phyloP scores from a whole-genome alignment of 2,797 vertebrate species.

The Artibeus jamaicensis region DNA sequence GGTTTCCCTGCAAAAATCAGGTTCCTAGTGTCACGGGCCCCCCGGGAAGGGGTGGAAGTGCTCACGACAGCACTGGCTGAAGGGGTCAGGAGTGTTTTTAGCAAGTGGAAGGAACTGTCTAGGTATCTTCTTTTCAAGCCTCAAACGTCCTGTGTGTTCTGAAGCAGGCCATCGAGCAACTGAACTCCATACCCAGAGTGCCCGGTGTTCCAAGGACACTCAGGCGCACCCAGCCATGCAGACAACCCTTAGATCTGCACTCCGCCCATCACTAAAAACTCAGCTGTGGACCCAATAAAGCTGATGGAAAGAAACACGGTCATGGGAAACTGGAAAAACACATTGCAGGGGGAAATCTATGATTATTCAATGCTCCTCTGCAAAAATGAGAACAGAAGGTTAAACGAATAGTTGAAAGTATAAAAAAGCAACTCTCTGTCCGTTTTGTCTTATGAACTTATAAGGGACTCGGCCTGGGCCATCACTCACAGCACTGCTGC shows the following conservation, averaged over 20 bases:
- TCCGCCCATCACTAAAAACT: background rate
- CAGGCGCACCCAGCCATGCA: background rate
- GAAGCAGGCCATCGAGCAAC: background rate
- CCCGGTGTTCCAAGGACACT: background rate
- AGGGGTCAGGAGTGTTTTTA: background rate
- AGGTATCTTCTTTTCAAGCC: background rate
- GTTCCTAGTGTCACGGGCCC: background rate
- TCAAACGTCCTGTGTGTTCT: background rate
- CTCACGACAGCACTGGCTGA: background rate
- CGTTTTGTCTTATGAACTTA: background rate
- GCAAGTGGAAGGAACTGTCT: background rate
- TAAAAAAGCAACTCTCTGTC: background rate
- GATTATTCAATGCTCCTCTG: background rate
- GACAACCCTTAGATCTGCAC: background rate
- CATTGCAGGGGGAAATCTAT: background rate
- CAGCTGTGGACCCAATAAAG: background rate
- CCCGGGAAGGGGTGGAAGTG: background rate
- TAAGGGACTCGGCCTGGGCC: background rate
- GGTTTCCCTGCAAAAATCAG: background rate
- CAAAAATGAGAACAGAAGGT: background rate
- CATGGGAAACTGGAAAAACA: background rate
- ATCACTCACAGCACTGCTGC: background rate
- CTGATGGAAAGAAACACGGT: background rate
- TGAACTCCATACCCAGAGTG: background rate
- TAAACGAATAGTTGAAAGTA: background rate